Evolutionary conservation across 2,113 vertebrate genomes (phyloP), one percentile per base, ranked within the genome.

Genomic region (Melanocharis versteri): DNA sequence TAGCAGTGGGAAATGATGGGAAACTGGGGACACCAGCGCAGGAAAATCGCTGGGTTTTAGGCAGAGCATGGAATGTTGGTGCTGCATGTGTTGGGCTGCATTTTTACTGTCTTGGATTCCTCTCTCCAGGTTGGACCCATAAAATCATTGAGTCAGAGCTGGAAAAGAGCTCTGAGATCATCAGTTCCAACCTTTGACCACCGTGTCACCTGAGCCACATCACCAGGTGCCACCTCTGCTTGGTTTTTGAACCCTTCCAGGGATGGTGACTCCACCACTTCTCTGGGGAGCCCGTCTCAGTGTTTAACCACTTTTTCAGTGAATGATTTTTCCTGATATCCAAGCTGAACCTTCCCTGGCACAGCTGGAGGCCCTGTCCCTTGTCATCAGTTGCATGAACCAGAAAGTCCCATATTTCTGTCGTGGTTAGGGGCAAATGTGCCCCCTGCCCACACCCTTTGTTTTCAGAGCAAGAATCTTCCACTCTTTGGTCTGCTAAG

Each of bases 341-440:
- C 70, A 31, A 0, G 33, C 53, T 51, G 51, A 44, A 2, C 60
- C 45, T 51, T 15, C 11, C 28, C 60, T 45, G 60, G 53, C 78
- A 21, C 61, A n/a, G 20, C n/a, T 21, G 27, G n/a, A 75, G 78
- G 45, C 39, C 17, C 13, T 60, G 70, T 15, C n/a, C 61, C 15
- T 50, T 35, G 24, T 3, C 45, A 53, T 2, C n/a, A 30, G 28
- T 6, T 17, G 5, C 13, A 5, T 3, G 64, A 40, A 44, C 4
- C 70, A 54, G 18, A 37, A 42, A 11, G 1, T 2, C 15, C 7
- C 5, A 0, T 2, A 3, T 26, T 22, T 77, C 37, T 64, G 4
- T 27, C 0, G 0, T 39, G 45, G 5, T 51, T 10, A 35, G 70
- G 2, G 11, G 30, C 4, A n/a, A 15, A 26, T 2, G 2, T 70